Evolutionary conservation across 2,797 vertebrate species (phyloP), one percentile per base, ranked within the genome.

Genomic region (Acridotheres tristis): DNA sequence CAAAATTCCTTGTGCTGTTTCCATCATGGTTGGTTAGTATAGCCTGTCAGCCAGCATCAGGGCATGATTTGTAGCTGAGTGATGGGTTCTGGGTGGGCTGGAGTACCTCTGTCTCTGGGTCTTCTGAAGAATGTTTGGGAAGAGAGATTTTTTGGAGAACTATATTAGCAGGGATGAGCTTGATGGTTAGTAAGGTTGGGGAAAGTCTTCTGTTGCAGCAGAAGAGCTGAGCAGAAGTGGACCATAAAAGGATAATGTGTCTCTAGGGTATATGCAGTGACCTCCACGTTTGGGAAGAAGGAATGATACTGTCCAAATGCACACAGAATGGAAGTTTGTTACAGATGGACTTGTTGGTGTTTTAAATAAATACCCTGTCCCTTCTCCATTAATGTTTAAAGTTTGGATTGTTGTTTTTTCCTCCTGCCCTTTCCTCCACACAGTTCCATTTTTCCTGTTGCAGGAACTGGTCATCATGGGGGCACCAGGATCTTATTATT

Each of bases 401-500:
- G 13, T 51, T 81, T 58, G 54, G 25, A 32, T 66, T 61, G 13
- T 54, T 75, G 4, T 16, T 83, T 76, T 95, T 61, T 16, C 5
- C 3, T 32, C 21, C 14, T 25, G 5, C 34, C 10, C 12, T 69
- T 45, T 47, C 32, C 16, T 10, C 22, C 15, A 3, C 54, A 48
- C 9, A 38, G 6, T 26, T 83, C 16, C 23, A 7, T 63, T 84
- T 76, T 79, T 63, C 91, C 19, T 80, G 3, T 42, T 90, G 34
- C 92, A 99, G 99, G 99, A 99, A 93, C 97, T 99, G 97, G 99
- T 99, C 89, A 98, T 99, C 88, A 99, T 99, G 99, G 99, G 99
- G 2, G 99, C 99, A 5, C 99, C 99, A 0, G 99, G 99, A 45
- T 99, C 99, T 3, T 99, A 99, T 96, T 99, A 99, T 88, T 99